phyloP scores from a whole-genome alignment of 2,797 vertebrate species.

The Lepus oiostolus region DNA sequence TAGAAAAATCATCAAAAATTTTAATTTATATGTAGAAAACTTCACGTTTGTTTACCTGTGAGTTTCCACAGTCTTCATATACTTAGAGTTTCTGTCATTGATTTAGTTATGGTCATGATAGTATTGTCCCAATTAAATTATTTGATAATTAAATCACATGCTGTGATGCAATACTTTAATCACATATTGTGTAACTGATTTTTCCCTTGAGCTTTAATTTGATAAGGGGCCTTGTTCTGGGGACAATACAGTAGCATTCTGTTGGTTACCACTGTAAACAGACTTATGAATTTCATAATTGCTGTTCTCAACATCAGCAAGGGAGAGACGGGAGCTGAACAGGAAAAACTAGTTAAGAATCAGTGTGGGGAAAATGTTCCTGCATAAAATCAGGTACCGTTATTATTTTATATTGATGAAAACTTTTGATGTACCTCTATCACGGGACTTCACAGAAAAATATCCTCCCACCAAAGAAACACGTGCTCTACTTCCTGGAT shows the following conservation, averaged over 20 bases:
- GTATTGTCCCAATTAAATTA: neutral
- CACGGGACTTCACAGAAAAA: neutral
- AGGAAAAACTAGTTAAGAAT: neutral
- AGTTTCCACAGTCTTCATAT: neutral
- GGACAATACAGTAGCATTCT: neutral
- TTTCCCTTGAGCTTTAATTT: neutral
- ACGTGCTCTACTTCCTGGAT: neutral
- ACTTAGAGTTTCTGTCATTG: neutral
- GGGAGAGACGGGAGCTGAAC: neutral
- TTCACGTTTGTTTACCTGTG: neutral
- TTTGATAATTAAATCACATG: no score
- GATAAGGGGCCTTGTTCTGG: neutral
- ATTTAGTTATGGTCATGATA: neutral
- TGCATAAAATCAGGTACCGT: neutral
- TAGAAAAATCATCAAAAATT: neutral
- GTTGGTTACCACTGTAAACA: neutral
- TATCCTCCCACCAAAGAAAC: neutral
- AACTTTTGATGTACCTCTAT: neutral
- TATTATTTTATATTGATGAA: slow-evolving; percentile 16
- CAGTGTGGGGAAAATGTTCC: neutral
- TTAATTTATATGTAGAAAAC: neutral
- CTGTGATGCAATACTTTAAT: neutral
- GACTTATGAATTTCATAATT: neutral
- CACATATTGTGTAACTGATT: neutral
- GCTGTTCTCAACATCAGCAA: neutral